These are phyloP conservation scores for Rhizoglyphus robini DNA, from an alignment of 1,140 invertebrate species.

Conservation along the genomic window DNA sequence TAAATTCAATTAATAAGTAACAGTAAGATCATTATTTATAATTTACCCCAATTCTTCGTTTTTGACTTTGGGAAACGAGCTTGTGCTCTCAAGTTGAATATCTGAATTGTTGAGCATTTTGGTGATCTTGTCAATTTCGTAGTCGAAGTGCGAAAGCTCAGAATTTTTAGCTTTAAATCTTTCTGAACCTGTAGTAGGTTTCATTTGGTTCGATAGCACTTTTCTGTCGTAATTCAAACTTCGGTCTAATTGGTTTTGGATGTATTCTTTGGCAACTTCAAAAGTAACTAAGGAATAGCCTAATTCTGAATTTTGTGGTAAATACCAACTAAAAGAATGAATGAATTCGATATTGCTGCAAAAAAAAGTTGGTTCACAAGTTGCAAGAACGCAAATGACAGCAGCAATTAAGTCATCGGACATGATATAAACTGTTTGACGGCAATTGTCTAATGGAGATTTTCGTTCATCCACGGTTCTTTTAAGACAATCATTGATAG, in stretches of 20 bases:
- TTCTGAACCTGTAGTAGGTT: background rate
- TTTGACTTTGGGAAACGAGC: background rate
- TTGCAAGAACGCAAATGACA: background rate
- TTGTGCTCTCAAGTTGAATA: background rate
- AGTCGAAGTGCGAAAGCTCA: conserved; percentile 9
- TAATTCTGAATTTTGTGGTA: conserved; percentile 16
- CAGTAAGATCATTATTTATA: background rate
- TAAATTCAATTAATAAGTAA: background rate
- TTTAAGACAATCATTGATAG: conserved; percentile 4
- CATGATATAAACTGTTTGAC: conserved; percentile 13
- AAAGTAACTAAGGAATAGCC: conserved; percentile 20
- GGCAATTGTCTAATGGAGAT: background rate
- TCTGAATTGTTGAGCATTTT: conserved; percentile 16
- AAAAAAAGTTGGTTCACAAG: background rate
- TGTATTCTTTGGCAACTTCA: conserved; percentile 19
- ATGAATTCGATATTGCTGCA: conserved; percentile 14
- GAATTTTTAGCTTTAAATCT: conserved; percentile 1
- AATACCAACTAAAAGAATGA: conserved; percentile 15
- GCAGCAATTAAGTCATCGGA: conserved; percentile 18
- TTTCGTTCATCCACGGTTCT: background rate
- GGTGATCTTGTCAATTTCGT: conserved; percentile 19
- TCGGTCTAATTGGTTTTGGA: background rate
- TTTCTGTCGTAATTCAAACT: too few species aligned
- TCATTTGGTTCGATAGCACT: background rate
- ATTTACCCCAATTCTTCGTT: conserved; percentile 17